Percentiles rank a stretch among this genome's conserved stretches.
phyloP scores from a whole-genome alignment of 2,113 vertebrate genomes.

The Bufo bufo region DNA sequence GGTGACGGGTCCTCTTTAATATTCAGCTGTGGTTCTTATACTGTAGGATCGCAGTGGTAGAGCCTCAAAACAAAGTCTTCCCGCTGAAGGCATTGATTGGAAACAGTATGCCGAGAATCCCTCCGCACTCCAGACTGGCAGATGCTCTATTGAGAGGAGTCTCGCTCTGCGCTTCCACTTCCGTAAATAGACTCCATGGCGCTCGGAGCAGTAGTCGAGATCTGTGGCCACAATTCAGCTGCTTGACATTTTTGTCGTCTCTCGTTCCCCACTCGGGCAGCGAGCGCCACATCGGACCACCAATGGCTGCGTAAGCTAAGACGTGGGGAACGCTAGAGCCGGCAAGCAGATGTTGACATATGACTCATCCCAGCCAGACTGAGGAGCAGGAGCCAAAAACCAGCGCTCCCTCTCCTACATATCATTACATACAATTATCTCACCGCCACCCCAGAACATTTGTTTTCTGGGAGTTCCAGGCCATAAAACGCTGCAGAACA shows the following conservation, averaged over 20 bases:
- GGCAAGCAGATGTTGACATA: slow-evolving; percentile 58
- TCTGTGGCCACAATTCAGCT: slow-evolving; percentile 42
- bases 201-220: slow-evolving; percentile 20
- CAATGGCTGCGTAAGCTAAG: slow-evolving; percentile 53
- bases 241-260: slow-evolving; percentile 42
- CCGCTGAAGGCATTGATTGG: slow-evolving; percentile 17
- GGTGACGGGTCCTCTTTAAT: not conserved
- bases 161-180: not conserved
- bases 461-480: slow-evolving; percentile 49
- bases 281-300: slow-evolving; percentile 36
- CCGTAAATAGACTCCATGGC: slow-evolving; percentile 13
- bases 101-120: not conserved
- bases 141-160: not conserved
- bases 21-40: not conserved
- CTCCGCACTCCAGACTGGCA: not conserved
- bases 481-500: not conserved
- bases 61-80: not conserved
- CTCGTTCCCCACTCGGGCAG: not conserved
- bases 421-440: slow-evolving; percentile 58
- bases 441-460: slow-evolving; percentile 55
- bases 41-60: not conserved
- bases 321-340: slow-evolving; percentile 39
- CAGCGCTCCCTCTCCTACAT: slow-evolving; percentile 47
- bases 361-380: slow-evolving; percentile 57
- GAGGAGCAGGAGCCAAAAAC: slow-evolving; percentile 42